Percentiles rank a stretch among this genome's conserved stretches.
Evolutionary conservation across 2,888 invertebrate species (phyloP).

Genomic region (Alviniconcha strummeri): DNA sequence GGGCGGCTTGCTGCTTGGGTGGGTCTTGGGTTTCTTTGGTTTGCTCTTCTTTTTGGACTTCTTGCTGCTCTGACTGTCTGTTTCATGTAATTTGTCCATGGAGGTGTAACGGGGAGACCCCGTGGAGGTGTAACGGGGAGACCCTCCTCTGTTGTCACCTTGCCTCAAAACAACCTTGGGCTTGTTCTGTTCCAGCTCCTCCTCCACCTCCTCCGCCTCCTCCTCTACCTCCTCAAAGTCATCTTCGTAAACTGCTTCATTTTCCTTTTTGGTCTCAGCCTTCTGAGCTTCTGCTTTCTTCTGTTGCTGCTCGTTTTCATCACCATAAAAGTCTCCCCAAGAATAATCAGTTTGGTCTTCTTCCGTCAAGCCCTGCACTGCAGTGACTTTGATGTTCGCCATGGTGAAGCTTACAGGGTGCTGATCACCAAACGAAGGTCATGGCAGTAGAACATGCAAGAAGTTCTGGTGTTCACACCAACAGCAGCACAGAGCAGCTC

Average conservation of each 20-base stretch:
- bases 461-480: no score
- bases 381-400: constrained; percentile 7
- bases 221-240: constrained; percentile 9
- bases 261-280: not conserved
- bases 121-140: not conserved
- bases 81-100: not conserved
- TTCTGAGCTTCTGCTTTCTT: not conserved
- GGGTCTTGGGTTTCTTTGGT: not conserved
- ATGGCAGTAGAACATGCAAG: no score
- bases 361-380: not conserved
- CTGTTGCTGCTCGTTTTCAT: not conserved
- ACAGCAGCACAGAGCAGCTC: no score
- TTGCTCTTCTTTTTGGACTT: not conserved
- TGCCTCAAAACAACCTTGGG: not conserved
- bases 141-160: not conserved
- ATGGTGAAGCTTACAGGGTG: not conserved
- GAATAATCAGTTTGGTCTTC: not conserved
- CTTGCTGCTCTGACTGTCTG: not conserved
- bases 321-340: constrained; percentile 1
- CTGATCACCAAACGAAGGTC: no score
- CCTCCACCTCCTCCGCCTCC: not conserved
- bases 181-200: constrained; percentile 4
- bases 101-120: not conserved
- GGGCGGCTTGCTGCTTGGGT: not conserved
- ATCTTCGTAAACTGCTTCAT: constrained; percentile 13